phyloP scores from a whole-genome alignment of 1,140 invertebrate genomes.

The Periplaneta americana region DNA sequence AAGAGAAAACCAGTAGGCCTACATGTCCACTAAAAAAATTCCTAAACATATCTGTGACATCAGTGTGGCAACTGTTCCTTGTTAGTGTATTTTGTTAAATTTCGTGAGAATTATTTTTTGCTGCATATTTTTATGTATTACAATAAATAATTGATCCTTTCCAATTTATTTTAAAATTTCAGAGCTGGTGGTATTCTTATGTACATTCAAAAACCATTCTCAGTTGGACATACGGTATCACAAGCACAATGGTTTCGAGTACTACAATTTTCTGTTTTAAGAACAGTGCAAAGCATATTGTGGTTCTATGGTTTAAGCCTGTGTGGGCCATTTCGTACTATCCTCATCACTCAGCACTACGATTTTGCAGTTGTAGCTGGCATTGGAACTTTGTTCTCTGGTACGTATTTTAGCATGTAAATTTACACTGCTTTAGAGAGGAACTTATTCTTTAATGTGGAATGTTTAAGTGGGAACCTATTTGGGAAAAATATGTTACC shows the following conservation, averaged over 20 bases:
- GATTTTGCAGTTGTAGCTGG: constrained; percentile 17
- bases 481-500: too few species aligned
- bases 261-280: constrained; percentile 8
- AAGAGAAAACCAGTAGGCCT: too few species aligned
- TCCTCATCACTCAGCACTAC: constrained; percentile 19
- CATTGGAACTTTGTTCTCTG: constrained; percentile 15
- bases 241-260: constrained; percentile 16
- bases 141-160: neutral
- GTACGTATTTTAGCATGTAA: constrained; percentile 12
- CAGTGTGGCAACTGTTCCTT: too few species aligned
- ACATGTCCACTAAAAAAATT: too few species aligned
- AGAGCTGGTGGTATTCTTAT: constrained; percentile 17
- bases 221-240: constrained; percentile 2
- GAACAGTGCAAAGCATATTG: constrained; percentile 5
- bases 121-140: neutral
- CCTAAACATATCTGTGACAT: too few species aligned
- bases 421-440: too few species aligned
- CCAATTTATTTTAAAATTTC: neutral
- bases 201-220: constrained; percentile 13
- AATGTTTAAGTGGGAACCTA: too few species aligned
- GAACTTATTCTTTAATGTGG: too few species aligned
- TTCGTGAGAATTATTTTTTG: neutral
- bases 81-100: too few species aligned
- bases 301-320: constrained; percentile 15
- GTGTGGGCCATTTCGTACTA: constrained; percentile 19